These are phyloP conservation scores for Timandra comae DNA, from an alignment of 2,888 invertebrate species.

Conservation along the genomic window DNA sequence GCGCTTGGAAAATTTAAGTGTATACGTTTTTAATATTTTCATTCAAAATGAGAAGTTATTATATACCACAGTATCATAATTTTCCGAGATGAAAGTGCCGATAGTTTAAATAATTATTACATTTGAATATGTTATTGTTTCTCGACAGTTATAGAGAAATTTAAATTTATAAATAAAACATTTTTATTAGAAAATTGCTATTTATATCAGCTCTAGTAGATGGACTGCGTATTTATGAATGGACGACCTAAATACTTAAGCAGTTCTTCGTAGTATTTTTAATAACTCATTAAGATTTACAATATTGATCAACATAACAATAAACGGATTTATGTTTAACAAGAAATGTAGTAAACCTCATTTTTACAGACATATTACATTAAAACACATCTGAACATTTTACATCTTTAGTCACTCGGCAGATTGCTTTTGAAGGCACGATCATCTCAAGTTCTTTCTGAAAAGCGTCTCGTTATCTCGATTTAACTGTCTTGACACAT, in stretches of 20 bases:
- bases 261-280: no score
- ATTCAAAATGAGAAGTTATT: constrained; percentile 23
- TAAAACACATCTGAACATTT: constrained; percentile 22
- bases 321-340: neutral
- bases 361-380: neutral
- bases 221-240: no score
- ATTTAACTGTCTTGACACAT: constrained; percentile 70
- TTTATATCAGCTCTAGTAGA: no score
- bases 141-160: neutral
- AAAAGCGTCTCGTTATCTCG: constrained; percentile 59
- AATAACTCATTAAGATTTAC: no score
- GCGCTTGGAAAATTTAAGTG: constrained; percentile 17
- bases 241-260: no score
- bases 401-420: constrained; percentile 38
- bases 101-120: constrained; percentile 8
- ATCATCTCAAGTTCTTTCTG: constrained; percentile 45
- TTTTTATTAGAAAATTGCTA: no score
- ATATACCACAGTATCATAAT: constrained; percentile 16
- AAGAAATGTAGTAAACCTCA: constrained; percentile 1
- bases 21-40: constrained; percentile 17
- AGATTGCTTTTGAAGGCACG: constrained; percentile 56
- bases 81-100: constrained; percentile 22
- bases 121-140: constrained; percentile 6
- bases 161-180: no score
- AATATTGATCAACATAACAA: no score